Base-by-base conservation (phyloP, 2,888 invertebrate species). In the Alloplasta piceator region DNA sequence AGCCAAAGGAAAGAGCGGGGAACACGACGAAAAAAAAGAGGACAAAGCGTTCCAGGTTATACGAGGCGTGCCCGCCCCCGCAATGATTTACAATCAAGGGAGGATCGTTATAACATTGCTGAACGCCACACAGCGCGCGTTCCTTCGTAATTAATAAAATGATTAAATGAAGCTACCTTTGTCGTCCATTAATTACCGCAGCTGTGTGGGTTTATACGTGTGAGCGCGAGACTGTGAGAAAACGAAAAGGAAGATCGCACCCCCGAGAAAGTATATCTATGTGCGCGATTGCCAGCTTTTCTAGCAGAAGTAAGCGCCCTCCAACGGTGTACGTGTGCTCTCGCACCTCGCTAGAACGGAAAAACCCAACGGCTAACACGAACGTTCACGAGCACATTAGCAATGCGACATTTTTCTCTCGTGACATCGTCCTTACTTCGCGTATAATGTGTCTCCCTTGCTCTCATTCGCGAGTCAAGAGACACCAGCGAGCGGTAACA, bases 111-210 rank as follows among this genome's bases (percentile, higher is more conserved):
- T 66, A 52, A 64, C 41, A 14, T 66, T 16, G 64, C 60, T 60
- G 72, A 48, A 52, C 83, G 72, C 83, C 82, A 84, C 80, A 83
- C 82, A 82, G 84, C 85, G 85, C 83, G 84, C 85, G 85, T 82
- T 83, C 78, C 84, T 82, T 70, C 78, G 84, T 86, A 85, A 89
- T 89, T 88, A 89, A 87, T 89, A 89, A 89, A 89, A 88, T 86
- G 87, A 85, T 86, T 86, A 86, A 87, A 85, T 83, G 87, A 84
- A 84, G 83, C 83, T 79, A 83, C 85, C 85, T 82, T 83, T 82
- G 74, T 77, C 80, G 58, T 78, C 83, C 85, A 87, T 88, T 88
- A 89, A 88, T 89, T 86, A 88, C 83, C 66, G 68, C 5, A 6
- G 14, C 12, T 7, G 14, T 64, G 68, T 36, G 52, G 50, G 39